Evolutionary conservation across 2,113 vertebrate species (phyloP).

Genomic region (Coptodon rendalli): DNA sequence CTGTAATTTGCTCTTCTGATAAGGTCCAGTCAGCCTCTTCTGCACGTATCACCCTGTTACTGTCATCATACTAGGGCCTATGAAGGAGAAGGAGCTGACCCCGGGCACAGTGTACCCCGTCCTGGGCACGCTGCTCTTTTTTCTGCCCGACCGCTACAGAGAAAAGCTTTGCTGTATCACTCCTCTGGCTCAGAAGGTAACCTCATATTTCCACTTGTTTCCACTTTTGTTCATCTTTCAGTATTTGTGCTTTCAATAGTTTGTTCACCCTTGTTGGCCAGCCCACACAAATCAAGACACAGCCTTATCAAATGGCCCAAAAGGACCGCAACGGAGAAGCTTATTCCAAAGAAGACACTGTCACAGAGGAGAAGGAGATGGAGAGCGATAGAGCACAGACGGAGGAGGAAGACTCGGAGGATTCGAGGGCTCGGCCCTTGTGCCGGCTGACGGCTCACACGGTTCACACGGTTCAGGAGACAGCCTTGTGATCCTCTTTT

Average conservation of each 20-base stretch:
- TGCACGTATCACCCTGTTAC: neutral
- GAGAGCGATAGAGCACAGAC: slow-evolving; percentile 13
- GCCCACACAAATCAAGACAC: slow-evolving; percentile 28
- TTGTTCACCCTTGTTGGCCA: slow-evolving; percentile 9
- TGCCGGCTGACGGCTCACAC: slow-evolving; percentile 27
- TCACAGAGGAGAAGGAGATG: slow-evolving; percentile 30
- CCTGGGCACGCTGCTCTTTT: slow-evolving; percentile 77
- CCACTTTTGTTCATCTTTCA: neutral
- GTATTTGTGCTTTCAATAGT: neutral
- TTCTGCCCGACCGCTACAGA: slow-evolving; percentile 76
- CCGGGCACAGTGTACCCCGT: slow-evolving; percentile 86
- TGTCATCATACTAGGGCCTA: slow-evolving; percentile 73
- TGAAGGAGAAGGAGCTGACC: slow-evolving; percentile 73
- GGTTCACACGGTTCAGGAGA: slow-evolving; percentile 75
- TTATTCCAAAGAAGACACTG: slow-evolving; percentile 29
- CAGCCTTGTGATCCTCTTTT: slow-evolving; percentile 68
- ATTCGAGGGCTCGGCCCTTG: neutral
- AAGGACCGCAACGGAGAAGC: slow-evolving; percentile 67
- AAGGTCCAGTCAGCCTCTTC: neutral
- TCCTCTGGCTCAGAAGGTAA: slow-evolving; percentile 61
- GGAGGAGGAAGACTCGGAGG: slow-evolving; percentile 22
- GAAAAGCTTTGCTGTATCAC: slow-evolving; percentile 75
- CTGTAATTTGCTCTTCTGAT: neutral
- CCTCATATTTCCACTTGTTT: neutral
- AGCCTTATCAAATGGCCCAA: slow-evolving; percentile 44